phyloP scores from a whole-genome alignment of 2,797 vertebrate species.

The Poecile montanus region DNA sequence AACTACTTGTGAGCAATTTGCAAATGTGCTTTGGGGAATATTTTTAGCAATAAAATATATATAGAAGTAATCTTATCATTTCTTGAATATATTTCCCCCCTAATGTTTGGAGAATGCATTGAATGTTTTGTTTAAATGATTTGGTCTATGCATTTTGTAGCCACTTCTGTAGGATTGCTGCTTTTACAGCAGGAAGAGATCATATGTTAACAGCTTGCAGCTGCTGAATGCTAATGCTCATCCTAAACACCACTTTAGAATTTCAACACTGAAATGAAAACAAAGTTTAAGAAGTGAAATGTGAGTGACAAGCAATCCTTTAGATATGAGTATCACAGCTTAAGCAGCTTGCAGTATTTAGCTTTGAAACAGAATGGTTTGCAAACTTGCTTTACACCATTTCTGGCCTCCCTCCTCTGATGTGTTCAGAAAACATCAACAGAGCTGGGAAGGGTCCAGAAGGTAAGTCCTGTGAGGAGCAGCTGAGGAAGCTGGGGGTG shows the following conservation, averaged over 20 bases:
- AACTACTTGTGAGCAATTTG: not conserved
- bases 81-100: not conserved
- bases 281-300: not conserved
- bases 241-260: conserved; percentile 21
- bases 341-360: not conserved
- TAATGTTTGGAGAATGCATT: not conserved
- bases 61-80: not conserved
- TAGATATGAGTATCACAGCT: not conserved
- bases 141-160: not conserved
- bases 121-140: not conserved
- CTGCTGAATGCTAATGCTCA: not conserved
- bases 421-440: not conserved
- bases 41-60: conserved; percentile 28
- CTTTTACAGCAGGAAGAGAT: conserved; percentile 45
- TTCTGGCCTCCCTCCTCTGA: not conserved
- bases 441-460: not conserved
- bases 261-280: not conserved
- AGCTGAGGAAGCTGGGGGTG: not conserved
- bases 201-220: conserved; percentile 44
- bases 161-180: not conserved
- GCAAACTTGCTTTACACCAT: not conserved
- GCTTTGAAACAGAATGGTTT: not conserved
- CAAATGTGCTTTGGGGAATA: not conserved
- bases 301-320: not conserved
- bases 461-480: accelerated